Conservation (phyloP, 2,797 vertebrate species). For the Cryptoprocta ferox region DNA sequence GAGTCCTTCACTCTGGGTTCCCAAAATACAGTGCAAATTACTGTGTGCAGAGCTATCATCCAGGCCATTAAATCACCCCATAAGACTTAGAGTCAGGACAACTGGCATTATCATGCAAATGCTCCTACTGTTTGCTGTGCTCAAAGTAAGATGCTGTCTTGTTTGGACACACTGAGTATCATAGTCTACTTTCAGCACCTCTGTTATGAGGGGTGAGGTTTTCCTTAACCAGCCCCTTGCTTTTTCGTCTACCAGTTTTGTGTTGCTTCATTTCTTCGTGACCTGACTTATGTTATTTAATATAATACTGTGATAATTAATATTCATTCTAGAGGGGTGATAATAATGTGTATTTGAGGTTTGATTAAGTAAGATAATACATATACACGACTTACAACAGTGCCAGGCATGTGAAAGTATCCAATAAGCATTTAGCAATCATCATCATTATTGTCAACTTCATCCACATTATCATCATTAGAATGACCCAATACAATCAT, state of each 20-base stretch:
- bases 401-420: neutral
- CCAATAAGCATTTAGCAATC: neutral
- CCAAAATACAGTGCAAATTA: neutral
- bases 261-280: neutral
- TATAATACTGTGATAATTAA: neutral
- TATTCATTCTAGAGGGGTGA: neutral
- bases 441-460: neutral
- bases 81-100: neutral
- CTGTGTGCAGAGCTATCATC: neutral
- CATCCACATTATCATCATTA: neutral
- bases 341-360: neutral
- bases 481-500: neutral
- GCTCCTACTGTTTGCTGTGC: neutral
- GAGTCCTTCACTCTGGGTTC: neutral
- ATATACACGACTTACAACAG: neutral
- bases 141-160: neutral
- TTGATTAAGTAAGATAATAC: neutral
- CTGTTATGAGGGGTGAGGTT: neutral
- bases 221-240: neutral
- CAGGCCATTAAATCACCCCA: too few relatives aligned
- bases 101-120: neutral
- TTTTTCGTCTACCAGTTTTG: neutral
- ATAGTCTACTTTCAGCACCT: neutral
- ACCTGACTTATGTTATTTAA: neutral
- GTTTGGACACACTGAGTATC: neutral